Base-by-base conservation (phyloP, 2,888 invertebrate genomes). In the Idaea aversata region DNA sequence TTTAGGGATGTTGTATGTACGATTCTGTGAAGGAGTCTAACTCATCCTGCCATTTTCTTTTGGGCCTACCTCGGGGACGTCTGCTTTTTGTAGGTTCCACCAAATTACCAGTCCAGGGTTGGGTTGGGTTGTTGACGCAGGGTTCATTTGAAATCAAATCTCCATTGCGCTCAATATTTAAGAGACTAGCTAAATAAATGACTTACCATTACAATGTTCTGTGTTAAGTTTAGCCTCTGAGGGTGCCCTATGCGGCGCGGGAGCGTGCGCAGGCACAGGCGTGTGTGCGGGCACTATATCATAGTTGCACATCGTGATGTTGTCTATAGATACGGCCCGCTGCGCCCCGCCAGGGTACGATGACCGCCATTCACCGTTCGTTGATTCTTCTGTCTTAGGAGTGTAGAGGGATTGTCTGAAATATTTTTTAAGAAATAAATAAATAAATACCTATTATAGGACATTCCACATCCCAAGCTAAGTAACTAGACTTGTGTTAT, bases 331-430 rank as follows among this genome's bases (percentile, higher is more conserved):
- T 64, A 95, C 93, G 61, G 95, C 94, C 62, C 95, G 92, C 79
- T 93, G 89, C 0, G 88, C 81, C 34, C 88, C 89, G 73, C 82
- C 77, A 13, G 90, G 87, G 79, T 88, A 91, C 7, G 88, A 78
- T 62, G 93, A 91, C 88, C 93, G 93, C 13, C 91, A 91, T 63
- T 91, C 89, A 64, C 87, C 91, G 0, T 88, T 88, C 83, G 93
- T 90, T 66, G 85, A 87, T 77, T 94, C 88, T 81, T 95, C 95
- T 75, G 95, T 94, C 85, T 95, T 95, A 0, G 96, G 96, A 13
- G 96, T 96, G 85, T 96, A 96, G 66, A 96, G 88, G 34, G 95
- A 94, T 79, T 95, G 94, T 83, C 96, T 95, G 88, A 4, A 47
- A 47, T 47, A 47, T 47, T 36, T 36, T 36, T 0, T 7, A 36